Evolutionary conservation across 2,113 vertebrate genomes (phyloP).

Genomic region (Sigmodon hispidus): DNA sequence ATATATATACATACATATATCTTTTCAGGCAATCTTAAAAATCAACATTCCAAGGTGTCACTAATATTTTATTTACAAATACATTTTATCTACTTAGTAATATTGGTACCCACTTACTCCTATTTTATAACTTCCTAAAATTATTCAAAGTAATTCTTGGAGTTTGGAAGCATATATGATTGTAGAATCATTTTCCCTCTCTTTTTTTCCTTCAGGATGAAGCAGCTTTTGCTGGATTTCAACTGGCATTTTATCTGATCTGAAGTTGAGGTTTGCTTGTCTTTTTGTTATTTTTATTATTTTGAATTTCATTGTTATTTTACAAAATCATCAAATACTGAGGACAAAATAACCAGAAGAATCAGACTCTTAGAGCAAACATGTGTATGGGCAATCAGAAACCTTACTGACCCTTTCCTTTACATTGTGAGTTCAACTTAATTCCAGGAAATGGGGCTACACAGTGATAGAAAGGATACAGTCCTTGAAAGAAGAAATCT

Average conservation of each 20-base stretch:
- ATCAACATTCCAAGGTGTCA: background rate
- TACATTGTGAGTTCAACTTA: background rate
- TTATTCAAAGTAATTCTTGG: background rate
- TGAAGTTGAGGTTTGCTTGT: background rate
- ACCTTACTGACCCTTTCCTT: background rate
- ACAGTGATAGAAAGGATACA: background rate
- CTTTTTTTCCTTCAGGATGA: background rate
- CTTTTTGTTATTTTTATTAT: background rate
- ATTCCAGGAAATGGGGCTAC: background rate
- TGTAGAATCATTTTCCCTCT: background rate
- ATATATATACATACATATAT: background rate
- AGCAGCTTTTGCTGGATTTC: background rate
- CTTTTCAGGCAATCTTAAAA: background rate
- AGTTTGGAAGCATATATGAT: background rate
- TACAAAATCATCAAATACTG: background rate
- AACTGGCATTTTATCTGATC: background rate
- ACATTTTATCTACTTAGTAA: background rate
- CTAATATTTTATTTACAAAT: background rate
- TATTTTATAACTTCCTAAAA: background rate
- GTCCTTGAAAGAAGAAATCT: background rate
- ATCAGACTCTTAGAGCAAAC: background rate
- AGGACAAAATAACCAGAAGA: background rate
- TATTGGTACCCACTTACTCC: background rate
- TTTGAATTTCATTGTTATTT: background rate
- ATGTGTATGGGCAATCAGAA: background rate